A percentile compares a stretch with the other conserved stretches of the same genome.
Evolutionary conservation across 1,140 invertebrate species (phyloP).

Genomic region (Prorops nasuta): DNA sequence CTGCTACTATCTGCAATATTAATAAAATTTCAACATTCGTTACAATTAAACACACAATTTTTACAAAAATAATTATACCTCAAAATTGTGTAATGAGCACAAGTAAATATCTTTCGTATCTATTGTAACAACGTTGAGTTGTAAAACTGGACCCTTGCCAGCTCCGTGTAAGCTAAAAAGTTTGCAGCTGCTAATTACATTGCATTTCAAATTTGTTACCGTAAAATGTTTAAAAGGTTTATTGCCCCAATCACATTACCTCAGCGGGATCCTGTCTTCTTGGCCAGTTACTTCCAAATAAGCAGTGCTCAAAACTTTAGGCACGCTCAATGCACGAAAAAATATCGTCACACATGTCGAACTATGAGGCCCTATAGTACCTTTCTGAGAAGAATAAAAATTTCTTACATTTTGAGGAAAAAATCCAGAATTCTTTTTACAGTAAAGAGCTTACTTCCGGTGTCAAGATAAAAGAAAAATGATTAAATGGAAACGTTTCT

Average conservation of each 20-base stretch:
- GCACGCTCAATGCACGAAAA: conserved; percentile 37
- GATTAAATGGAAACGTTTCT: conserved; percentile 33
- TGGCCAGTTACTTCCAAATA: conserved; percentile 44
- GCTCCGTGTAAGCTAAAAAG: background rate
- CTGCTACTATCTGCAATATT: conserved; percentile 30
- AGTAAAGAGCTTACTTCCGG: background rate
- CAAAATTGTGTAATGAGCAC: conserved; percentile 38
- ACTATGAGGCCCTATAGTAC: conserved; percentile 41
- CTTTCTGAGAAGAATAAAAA: conserved; percentile 28
- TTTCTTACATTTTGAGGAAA: background rate
- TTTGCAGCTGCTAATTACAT: background rate
- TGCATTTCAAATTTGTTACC: background rate
- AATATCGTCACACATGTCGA: conserved; percentile 29
- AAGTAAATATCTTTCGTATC: conserved; percentile 35
- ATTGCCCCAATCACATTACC: conserved; percentile 25
- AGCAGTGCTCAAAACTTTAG: conserved; percentile 29
- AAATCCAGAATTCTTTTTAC: background rate
- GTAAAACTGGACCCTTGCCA: conserved; percentile 41
- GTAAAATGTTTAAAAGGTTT: background rate
- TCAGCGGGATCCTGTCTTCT: conserved; percentile 40
- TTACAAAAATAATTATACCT: conserved; percentile 27
- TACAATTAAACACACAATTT: background rate
- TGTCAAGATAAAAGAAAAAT: conserved; percentile 11
- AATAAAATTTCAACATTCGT: background rate
- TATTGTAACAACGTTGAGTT: conserved; percentile 38